Conservation (phyloP, 1,140 invertebrate genomes). For the Metaphire vulgaris region DNA sequence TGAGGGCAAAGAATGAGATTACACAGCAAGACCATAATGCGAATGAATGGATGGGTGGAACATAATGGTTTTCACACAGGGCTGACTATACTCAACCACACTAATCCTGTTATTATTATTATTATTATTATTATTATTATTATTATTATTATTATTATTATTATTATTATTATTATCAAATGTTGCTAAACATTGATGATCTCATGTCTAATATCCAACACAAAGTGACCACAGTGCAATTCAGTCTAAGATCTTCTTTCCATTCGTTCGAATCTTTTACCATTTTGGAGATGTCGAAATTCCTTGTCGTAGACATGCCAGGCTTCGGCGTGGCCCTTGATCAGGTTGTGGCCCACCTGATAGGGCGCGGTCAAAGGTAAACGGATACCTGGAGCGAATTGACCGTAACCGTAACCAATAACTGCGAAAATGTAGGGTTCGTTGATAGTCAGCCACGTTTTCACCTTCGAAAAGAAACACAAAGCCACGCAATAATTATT, state of each 20-base stretch:
- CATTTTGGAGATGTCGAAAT: slow-evolving; percentile 36
- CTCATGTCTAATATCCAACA: background rate
- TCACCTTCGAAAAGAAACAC: slow-evolving; percentile 37
- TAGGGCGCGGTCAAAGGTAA: slow-evolving; percentile 33
- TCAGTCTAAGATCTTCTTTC: background rate
- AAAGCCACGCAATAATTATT: background rate
- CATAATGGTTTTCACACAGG: too few relatives aligned
- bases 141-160: background rate
- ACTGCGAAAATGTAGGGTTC: slow-evolving; percentile 41
- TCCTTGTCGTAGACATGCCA: slow-evolving; percentile 36
- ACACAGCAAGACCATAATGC: too few relatives aligned
- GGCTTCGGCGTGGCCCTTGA: slow-evolving; percentile 40
- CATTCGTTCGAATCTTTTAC: slow-evolving; percentile 25
- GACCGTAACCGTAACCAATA: slow-evolving; percentile 39
- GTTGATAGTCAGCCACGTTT: slow-evolving; percentile 52
- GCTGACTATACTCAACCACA: too few relatives aligned
- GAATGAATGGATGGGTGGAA: too few relatives aligned
- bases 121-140: background rate
- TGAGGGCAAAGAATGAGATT: too few relatives aligned
- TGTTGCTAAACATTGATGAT: background rate
- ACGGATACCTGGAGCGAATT: slow-evolving; percentile 36
- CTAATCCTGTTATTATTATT: background rate
- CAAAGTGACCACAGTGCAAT: background rate
- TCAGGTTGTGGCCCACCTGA: slow-evolving; percentile 40
- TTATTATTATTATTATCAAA: background rate